Percentiles rank a stretch among this genome's conserved stretches.
phyloP scores from a whole-genome alignment of 2,797 vertebrate species.

The Lagodon rhomboides region DNA sequence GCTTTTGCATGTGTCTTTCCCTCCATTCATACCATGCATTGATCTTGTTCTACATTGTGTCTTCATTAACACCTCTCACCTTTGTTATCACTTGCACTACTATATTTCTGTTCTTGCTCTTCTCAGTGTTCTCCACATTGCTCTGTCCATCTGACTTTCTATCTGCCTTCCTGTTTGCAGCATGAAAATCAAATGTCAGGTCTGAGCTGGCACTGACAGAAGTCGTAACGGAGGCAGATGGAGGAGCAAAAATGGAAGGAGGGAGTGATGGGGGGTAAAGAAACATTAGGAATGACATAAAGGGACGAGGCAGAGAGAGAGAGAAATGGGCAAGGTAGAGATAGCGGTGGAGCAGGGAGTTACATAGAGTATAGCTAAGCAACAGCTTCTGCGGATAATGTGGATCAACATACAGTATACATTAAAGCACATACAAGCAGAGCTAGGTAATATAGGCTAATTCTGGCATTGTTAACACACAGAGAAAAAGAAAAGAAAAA shows the following conservation, averaged over 20 bases:
- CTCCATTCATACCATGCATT: conserved; percentile 8
- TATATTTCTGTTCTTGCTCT: background rate
- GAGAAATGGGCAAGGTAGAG: background rate
- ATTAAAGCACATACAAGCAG: too few species aligned
- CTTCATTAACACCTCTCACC: conserved; percentile 34
- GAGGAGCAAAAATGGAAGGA: conserved; percentile 14
- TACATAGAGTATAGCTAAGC: background rate
- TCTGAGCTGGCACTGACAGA: conserved; percentile 33
- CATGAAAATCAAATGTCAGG: conserved; percentile 64
- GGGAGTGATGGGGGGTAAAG: background rate
- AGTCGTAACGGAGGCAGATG: conserved; percentile 33
- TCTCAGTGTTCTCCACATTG: background rate
- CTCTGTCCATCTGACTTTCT: conserved; percentile 27
- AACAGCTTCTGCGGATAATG: background rate
- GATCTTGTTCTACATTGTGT: conserved; percentile 18
- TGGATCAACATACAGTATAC: too few species aligned
- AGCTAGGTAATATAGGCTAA: too few species aligned
- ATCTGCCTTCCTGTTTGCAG: conserved; percentile 48
- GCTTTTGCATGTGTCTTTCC: conserved; percentile 23
- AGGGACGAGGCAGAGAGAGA: background rate
- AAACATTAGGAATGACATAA: background rate
- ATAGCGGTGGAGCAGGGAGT: background rate
- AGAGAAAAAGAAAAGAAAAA: too few species aligned
- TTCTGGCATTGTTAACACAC: too few species aligned
- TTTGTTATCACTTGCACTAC: background rate